These are phyloP conservation scores for Pelodiscus sinensis DNA, from an alignment of 2,113 vertebrate genomes.

Conservation along the genomic window DNA sequence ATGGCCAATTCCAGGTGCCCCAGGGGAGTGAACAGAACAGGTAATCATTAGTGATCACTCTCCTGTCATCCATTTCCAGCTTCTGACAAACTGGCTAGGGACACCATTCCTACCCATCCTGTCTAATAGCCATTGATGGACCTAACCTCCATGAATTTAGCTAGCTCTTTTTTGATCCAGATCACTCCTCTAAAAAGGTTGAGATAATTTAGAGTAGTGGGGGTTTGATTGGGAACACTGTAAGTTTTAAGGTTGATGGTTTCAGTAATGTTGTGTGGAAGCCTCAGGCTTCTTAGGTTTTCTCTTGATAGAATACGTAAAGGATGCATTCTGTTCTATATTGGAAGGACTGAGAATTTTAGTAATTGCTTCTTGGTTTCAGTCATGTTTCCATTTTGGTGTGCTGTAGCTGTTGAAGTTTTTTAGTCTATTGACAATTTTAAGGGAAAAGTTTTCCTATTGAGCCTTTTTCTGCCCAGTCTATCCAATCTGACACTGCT, in stretches of 20 bases:
- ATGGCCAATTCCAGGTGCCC: no score
- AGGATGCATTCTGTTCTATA: rapidly evolving
- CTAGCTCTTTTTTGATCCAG: no score
- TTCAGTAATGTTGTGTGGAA: rapidly evolving
- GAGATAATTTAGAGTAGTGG: rapidly evolving
- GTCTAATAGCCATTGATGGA: no score
- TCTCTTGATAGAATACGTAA: rapidly evolving
- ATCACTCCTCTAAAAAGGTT: no score
- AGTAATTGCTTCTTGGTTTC: rapidly evolving
- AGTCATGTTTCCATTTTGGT: rapidly evolving
- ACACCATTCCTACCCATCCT: no score
- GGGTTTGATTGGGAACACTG: rapidly evolving
- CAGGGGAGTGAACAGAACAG: no score
- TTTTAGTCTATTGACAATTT: rapidly evolving
- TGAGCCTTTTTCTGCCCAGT: rapidly evolving
- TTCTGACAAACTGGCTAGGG: no score
- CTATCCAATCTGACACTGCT: neutral
- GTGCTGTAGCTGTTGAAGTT: neutral
- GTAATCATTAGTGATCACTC: no score
- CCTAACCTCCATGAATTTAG: no score
- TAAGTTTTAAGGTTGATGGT: rapidly evolving
- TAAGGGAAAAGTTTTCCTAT: neutral
- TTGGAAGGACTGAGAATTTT: neutral
- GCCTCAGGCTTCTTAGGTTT: rapidly evolving
- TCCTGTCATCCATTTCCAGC: no score